These are phyloP conservation scores for Diplodus puntazzo DNA, from an alignment of 2,797 vertebrate genomes.

Conservation along the genomic window DNA sequence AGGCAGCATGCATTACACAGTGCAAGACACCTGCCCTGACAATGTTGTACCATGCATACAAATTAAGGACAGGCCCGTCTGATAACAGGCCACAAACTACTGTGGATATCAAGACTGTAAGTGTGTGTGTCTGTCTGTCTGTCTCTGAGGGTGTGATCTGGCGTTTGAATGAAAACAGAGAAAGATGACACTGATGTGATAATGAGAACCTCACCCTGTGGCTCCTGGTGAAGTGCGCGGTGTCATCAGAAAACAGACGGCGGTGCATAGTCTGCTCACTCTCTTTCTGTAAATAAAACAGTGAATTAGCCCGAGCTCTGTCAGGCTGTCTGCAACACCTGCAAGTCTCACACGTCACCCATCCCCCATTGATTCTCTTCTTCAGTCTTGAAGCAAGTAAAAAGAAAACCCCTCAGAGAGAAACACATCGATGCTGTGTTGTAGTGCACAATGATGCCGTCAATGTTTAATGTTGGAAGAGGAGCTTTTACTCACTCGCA, in stretches of 20 bases:
- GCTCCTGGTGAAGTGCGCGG: slow-evolving; percentile 45
- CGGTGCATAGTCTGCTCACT: slow-evolving; percentile 20
- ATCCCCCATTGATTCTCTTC: neutral
- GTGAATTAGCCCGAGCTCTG: slow-evolving; percentile 43
- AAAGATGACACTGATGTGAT: slow-evolving; percentile 80
- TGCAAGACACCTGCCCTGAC: slow-evolving; percentile 25
- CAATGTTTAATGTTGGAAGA: neutral
- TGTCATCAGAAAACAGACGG: slow-evolving; percentile 51
- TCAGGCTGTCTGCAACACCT: slow-evolving; percentile 49
- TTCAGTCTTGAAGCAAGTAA: neutral
- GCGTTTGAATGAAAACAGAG: slow-evolving; percentile 77
- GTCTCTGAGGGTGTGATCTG: slow-evolving; percentile 67
- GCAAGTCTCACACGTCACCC: slow-evolving; percentile 21
- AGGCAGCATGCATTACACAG: slow-evolving; percentile 30
- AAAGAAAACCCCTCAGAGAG: neutral
- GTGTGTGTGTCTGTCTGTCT: slow-evolving; percentile 23
- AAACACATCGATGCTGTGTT: neutral
- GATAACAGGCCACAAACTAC: neutral
- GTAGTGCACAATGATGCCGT: neutral
- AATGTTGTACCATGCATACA: neutral
- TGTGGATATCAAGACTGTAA: neutral
- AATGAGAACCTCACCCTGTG: slow-evolving; percentile 72
- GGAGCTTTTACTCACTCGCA: neutral
- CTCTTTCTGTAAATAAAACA: slow-evolving; percentile 34
- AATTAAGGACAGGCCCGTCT: neutral